Base-by-base conservation (phyloP, 1,140 invertebrate species). In the Venustaconcha ellipsiformis region DNA sequence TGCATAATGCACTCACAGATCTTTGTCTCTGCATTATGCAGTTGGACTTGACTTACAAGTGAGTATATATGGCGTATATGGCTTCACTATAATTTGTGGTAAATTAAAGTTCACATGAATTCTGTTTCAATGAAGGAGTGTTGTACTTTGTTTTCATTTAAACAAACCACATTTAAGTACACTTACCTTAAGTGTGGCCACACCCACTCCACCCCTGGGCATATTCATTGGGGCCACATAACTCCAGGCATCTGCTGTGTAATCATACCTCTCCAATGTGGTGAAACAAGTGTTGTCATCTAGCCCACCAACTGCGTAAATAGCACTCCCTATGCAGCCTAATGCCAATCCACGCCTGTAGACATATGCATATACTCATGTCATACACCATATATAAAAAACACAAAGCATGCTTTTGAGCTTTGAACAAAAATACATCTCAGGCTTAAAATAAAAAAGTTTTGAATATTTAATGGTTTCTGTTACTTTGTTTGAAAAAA, bases 291-390 rank as follows among this genome's bases (percentile, higher is more conserved):
- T 82, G 14, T 82, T 79, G 74, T 90, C 89, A 78, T 88, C 90
- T 66, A 90, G 78, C 18, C 89, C 89, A 14, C 88, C 90, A 13
- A 91, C 86, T 64, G 89, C 89, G 81, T 91, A 91, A 30, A 91
- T 85, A n/a, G 89, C 86, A 57, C 88, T 87, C 48, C 86, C 88
- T 57, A 91, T 75, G 76, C 83, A 85, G 57, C 89, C 88, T 70
- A 91, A 72, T 20, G 89, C 90, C 56, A 91, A 83, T 64, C 90
- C 90, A 71, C 89, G 80, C 62, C 89, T 90, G 80, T n/a, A 78
- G 70, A 74, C 30, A 79, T 30, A 30, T 30, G 17, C 56, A 37
- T 11, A 67, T 57, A 74, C 14, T n/a, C 3, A 67, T 55, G 3
- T 15, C 14, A 58, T 68, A 20, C 14, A 23, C 14, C 11, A 68